phyloP scores from a whole-genome alignment of 2,888 invertebrate species.

The Apamea monoglypha region DNA sequence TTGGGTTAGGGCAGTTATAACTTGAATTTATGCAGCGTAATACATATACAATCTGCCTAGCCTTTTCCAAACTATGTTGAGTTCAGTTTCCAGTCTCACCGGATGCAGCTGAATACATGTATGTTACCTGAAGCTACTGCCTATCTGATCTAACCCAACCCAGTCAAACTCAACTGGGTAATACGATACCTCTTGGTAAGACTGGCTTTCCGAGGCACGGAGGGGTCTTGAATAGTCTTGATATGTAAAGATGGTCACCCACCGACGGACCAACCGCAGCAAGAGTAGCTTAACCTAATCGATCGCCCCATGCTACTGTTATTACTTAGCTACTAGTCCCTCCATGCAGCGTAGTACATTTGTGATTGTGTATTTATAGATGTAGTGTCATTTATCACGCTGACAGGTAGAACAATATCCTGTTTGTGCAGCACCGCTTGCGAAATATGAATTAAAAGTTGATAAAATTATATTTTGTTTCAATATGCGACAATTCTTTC shows the following conservation, averaged over 20 bases:
- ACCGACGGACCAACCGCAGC: too few relatives aligned
- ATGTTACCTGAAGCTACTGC: neutral
- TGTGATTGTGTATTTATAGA: conserved; percentile 10
- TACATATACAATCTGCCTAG: conserved; percentile 13
- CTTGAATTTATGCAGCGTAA: conserved; percentile 5
- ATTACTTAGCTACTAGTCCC: too few relatives aligned
- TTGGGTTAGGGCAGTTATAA: conserved; percentile 73
- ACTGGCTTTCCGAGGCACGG: too few relatives aligned
- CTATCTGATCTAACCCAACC: neutral
- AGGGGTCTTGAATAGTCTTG: neutral
- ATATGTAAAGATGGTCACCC: too few relatives aligned
- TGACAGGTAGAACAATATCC: conserved; percentile 12
- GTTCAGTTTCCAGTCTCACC: neutral
- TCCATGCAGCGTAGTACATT: conserved; percentile 12
- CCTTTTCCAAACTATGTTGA: neutral
- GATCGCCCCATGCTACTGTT: neutral
- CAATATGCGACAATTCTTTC: conserved; percentile 1
- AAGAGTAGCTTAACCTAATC: neutral
- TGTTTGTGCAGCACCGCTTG: neutral
- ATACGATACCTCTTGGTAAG: too few relatives aligned
- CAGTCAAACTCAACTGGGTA: too few relatives aligned
- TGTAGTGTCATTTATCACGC: conserved; percentile 27
- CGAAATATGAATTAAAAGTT: conserved; percentile 13
- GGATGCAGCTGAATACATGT: neutral
- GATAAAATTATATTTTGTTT: conserved; percentile 13